Evolutionary conservation across 2,888 invertebrate species (phyloP), one percentile per base, ranked within the genome.

Genomic region (Rhagium mordax): DNA sequence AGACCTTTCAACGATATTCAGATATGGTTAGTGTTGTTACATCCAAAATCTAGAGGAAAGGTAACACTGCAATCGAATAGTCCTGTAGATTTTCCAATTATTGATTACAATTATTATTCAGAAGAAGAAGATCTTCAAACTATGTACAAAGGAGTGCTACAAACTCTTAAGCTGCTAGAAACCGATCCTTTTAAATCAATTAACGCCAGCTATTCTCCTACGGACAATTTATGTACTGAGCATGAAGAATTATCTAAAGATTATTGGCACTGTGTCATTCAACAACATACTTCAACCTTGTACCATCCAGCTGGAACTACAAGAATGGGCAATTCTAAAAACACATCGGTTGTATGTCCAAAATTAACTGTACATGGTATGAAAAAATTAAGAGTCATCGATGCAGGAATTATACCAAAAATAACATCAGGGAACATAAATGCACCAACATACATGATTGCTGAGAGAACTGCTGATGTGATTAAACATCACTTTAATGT

Each of bases 181-280:
- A 89, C 13, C 88, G 90, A 0, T 86, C 88, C 27, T 41, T 75
- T 8, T 70, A 75, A 68, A 72, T 71, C 13, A 71, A 70, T 13
- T 74, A 53, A 53, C 4, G n/a, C 53, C 24, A 53, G 21, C 13
- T 21, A 53, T 10, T 3, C 21, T n/a, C 8, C 21, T 3, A 1
- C 74, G 8, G 24, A 75, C 20, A 62, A 55, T 47, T 88, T 87
- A 0, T 93, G 93, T 83, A 86, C 85, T 20, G 71, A 84, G 0
- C 74, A 86, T 10, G 70, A 75, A 6, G 91, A 91, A 70, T 90
- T 89, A 75, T 88, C 90, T 0, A 93, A 93, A 72, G 90, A 90
- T 29, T 94, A 93, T 81, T 93, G 94, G 93, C 90, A 91, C 72
- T 94, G 94, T 84, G 91, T n/a, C n/a, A n/a, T n/a, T n/a, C 91